These are phyloP conservation scores for Anoplolepis gracilipes DNA, from an alignment of 1,140 invertebrate species.

Conservation along the genomic window DNA sequence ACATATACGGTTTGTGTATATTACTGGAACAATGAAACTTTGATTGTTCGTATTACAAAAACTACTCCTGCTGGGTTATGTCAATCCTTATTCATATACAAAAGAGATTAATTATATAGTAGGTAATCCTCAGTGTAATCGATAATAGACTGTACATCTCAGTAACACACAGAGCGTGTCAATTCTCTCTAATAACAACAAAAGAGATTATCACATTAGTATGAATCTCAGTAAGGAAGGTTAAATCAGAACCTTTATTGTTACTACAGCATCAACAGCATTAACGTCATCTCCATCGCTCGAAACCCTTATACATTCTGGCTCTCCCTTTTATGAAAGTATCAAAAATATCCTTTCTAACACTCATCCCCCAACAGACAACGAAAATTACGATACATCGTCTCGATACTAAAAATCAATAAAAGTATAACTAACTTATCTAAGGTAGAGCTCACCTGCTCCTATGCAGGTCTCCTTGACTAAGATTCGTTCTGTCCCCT, in stretches of 20 bases:
- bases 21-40: slow-evolving; percentile 72
- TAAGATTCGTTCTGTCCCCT: slow-evolving; percentile 72
- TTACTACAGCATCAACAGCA: slow-evolving; percentile 80
- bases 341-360: slow-evolving; percentile 87
- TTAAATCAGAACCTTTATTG: slow-evolving; percentile 83
- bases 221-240: slow-evolving; percentile 76
- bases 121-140: slow-evolving; percentile 65
- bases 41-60: slow-evolving; percentile 73
- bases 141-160: slow-evolving; percentile 68
- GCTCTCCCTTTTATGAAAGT: slow-evolving; percentile 86
- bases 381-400: slow-evolving; percentile 80
- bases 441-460: slow-evolving; percentile 73
- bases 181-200: slow-evolving; percentile 69
- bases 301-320: slow-evolving; percentile 78
- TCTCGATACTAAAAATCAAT: slow-evolving; percentile 81
- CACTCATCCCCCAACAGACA: slow-evolving; percentile 83
- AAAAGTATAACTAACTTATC: slow-evolving; percentile 79
- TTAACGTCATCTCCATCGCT: slow-evolving; percentile 78
- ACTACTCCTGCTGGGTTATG: slow-evolving; percentile 66
- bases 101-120: slow-evolving; percentile 73
- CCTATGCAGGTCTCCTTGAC: slow-evolving; percentile 65
- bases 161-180: slow-evolving; percentile 59
- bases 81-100: slow-evolving; percentile 72
- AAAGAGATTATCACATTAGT: slow-evolving; percentile 73
- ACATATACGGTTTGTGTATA: slow-evolving; percentile 63